phyloP scores from a whole-genome alignment of 2,888 invertebrate genomes.

The Zelleria hepariella region DNA sequence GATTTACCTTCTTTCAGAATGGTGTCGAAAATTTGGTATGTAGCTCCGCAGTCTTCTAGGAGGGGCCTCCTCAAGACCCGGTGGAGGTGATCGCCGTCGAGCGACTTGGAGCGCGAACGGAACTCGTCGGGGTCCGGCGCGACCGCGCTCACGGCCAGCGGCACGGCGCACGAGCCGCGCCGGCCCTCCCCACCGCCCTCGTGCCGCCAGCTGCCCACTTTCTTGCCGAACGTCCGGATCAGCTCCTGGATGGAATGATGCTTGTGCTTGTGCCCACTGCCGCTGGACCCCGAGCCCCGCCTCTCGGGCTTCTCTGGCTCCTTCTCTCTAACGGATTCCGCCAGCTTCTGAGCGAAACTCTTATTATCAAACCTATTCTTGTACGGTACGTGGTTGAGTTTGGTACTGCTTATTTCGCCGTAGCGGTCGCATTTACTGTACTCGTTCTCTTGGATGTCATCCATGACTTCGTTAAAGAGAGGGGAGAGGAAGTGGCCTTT shows the following conservation, averaged over 20 bases:
- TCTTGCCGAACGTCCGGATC: constrained; percentile 81
- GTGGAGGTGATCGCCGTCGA: constrained; percentile 74
- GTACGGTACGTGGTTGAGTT: constrained; percentile 33
- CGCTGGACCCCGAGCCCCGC: constrained; percentile 48
- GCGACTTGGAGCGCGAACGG: constrained; percentile 82
- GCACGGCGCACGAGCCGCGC: constrained; percentile 53
- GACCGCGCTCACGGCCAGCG: constrained; percentile 61
- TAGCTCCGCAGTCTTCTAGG: constrained; percentile 83
- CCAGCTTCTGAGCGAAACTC: constrained; percentile 55
- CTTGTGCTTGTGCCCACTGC: constrained; percentile 58
- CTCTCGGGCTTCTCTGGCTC: constrained; percentile 31
- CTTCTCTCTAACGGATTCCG: constrained; percentile 31
- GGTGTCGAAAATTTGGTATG: constrained; percentile 84
- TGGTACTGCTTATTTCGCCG: constrained; percentile 58
- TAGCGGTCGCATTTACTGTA: constrained; percentile 63
- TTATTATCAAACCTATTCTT: constrained; percentile 51
- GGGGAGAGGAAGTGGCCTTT: constrained; percentile 60
- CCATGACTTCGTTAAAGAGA: constrained; percentile 57
- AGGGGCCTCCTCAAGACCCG: constrained; percentile 47
- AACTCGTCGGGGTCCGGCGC: constrained; percentile 74
- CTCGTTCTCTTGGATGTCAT: constrained; percentile 63
- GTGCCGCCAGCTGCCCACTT: constrained; percentile 80
- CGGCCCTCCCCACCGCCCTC: constrained; percentile 60
- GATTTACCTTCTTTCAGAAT: constrained; percentile 76
- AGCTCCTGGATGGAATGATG: constrained; percentile 83